Conservation (phyloP, 2,113 vertebrate genomes). For the Gavia stellata region DNA sequence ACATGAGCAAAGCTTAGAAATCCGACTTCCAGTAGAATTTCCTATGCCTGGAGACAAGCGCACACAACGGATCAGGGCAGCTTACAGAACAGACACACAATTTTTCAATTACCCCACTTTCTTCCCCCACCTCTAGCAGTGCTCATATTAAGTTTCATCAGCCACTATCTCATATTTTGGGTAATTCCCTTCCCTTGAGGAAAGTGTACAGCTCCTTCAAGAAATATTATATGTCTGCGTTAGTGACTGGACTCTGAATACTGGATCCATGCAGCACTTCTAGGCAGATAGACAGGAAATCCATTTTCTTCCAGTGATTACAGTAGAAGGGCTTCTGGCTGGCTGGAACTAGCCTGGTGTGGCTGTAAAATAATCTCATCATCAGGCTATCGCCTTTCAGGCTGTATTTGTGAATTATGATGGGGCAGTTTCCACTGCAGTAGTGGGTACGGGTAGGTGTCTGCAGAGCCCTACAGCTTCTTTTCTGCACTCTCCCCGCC, state of each 20-base stretch:
- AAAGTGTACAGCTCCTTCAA: background rate
- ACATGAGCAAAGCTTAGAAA: background rate
- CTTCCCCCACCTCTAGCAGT: background rate
- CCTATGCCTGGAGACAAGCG: accelerated
- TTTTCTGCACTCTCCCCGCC: background rate
- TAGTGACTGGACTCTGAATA: background rate
- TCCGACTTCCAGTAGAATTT: background rate
- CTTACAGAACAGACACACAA: background rate
- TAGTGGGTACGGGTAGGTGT: slow-evolving; percentile 37
- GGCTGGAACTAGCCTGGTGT: slow-evolving; percentile 35
- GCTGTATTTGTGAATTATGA: slow-evolving; percentile 68
- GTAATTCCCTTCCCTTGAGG: background rate
- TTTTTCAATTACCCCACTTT: background rate
- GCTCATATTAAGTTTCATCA: background rate
- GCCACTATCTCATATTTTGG: slow-evolving; percentile 21
- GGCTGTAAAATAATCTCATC: slow-evolving; percentile 71
- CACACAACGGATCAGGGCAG: background rate
- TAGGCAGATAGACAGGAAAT: slow-evolving; percentile 71
- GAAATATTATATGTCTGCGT: background rate
- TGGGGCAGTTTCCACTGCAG: slow-evolving; percentile 40
- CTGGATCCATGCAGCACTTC: background rate
- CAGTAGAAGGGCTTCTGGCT: slow-evolving; percentile 68
- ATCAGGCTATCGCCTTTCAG: slow-evolving; percentile 73
- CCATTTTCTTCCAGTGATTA: slow-evolving; percentile 64
- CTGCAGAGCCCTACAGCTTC: slow-evolving; percentile 1